Evolutionary conservation across 2,113 vertebrate species (phyloP).

Genomic region (Smithornis capensis): DNA sequence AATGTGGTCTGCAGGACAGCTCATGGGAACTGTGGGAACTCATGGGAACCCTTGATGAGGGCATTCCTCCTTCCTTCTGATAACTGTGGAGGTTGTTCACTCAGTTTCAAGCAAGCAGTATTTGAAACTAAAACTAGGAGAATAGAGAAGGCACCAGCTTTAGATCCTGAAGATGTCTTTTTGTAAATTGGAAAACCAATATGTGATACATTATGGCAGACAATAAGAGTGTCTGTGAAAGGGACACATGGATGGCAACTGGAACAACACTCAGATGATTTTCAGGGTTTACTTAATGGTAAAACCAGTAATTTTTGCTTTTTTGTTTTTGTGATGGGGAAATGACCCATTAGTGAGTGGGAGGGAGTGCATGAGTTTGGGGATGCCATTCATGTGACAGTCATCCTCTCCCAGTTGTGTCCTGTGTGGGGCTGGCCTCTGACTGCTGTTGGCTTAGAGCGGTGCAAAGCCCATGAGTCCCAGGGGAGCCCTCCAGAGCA

Average conservation of each 20-base stretch:
- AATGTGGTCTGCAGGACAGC: background rate
- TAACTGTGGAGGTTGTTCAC: background rate
- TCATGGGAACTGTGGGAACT: rapidly evolving
- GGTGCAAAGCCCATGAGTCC: background rate
- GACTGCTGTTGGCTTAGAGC: background rate
- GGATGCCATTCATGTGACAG: background rate
- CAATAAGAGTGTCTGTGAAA: background rate
- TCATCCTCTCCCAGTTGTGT: background rate
- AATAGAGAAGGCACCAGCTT: background rate
- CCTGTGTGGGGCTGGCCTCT: background rate
- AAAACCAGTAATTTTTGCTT: background rate
- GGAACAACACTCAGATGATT: background rate
- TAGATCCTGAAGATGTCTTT: background rate
- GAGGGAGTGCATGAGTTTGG: background rate
- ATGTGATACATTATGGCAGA: background rate
- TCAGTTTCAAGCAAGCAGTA: background rate
- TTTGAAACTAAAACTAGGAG: background rate
- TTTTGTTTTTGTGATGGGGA: background rate
- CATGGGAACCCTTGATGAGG: background rate
- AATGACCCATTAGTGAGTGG: background rate
- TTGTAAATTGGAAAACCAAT: background rate
- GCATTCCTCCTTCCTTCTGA: background rate
- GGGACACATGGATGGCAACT: background rate
- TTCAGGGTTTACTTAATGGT: background rate
- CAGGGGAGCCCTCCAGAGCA: background rate